phyloP scores from a whole-genome alignment of 53 echinoderm and acorn worm genomes.

The Mesocentrotus franciscanus region DNA sequence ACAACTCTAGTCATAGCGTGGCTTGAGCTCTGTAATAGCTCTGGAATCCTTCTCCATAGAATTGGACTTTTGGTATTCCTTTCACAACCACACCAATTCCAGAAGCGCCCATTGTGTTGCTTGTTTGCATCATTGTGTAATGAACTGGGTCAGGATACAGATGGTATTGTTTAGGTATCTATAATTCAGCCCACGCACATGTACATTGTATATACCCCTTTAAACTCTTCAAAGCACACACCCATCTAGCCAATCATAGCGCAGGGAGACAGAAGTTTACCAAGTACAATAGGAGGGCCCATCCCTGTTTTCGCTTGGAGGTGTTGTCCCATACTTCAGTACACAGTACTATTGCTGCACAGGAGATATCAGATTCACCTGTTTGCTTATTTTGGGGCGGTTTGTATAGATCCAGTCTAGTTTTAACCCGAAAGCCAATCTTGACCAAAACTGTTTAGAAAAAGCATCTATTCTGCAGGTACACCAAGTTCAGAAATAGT shows the following conservation, averaged over 20 bases:
- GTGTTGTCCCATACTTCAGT: not conserved
- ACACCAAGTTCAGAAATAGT: not conserved
- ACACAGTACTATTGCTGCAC: not conserved
- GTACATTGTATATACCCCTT: not conserved
- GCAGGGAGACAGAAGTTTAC: not conserved
- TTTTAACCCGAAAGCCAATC: too few species aligned
- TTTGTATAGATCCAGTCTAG: not conserved
- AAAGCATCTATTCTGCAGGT: not conserved
- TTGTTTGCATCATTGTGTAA: not conserved
- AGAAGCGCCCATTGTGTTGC: not conserved
- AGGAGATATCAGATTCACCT: not conserved
- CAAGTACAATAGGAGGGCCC: not conserved
- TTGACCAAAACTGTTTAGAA: not conserved
- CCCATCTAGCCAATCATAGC: not conserved
- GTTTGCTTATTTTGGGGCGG: not conserved
- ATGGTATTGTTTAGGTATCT: not conserved
- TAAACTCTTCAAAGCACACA: not conserved
- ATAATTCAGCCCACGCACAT: not conserved
- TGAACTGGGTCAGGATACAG: not conserved
- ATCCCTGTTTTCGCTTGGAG: not conserved
- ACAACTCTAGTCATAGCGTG: not conserved
- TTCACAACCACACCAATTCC: not conserved
- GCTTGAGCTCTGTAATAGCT: not conserved
- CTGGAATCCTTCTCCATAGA: not conserved
- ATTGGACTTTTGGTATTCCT: not conserved